phyloP scores from a whole-genome alignment of 35 echinoderm and acorn worm species.

The Holothuria glaberrima region DNA sequence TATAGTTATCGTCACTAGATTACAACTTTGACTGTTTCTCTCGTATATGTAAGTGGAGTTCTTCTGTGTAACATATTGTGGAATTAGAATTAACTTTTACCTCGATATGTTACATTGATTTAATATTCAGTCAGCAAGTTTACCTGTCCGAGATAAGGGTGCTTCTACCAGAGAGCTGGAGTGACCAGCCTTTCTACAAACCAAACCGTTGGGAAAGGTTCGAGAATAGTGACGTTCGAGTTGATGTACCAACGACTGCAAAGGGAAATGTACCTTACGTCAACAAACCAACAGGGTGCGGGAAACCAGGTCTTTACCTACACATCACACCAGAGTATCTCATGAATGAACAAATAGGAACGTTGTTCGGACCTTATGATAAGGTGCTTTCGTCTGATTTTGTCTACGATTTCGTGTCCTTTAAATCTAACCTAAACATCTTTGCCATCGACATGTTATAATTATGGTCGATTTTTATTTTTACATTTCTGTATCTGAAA shows the following conservation, averaged over 20 bases:
- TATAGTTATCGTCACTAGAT: no score
- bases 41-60: no score
- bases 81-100: neutral
- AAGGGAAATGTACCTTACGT: constrained; percentile 50
- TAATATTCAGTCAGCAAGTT: constrained; percentile 34
- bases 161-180: constrained; percentile 58
- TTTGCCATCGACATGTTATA: no score
- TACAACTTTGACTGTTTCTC: no score
- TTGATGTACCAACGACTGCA: constrained; percentile 43
- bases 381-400: neutral
- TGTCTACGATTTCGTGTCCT: neutral
- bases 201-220: constrained; percentile 45
- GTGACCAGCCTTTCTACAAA: constrained; percentile 3
- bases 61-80: no score
- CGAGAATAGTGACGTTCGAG: constrained; percentile 57
- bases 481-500: no score
- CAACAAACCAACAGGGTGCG: constrained; percentile 62
- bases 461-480: no score
- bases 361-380: constrained; percentile 26
- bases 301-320: constrained; percentile 39
- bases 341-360: constrained; percentile 34
- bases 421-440: no score
- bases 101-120: no score
- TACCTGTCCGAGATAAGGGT: constrained; percentile 43
- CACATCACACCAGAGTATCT: constrained; percentile 63